These are phyloP conservation scores for Microcebus tavaratra DNA, from an alignment of 2,113 vertebrate species.

Conservation along the genomic window DNA sequence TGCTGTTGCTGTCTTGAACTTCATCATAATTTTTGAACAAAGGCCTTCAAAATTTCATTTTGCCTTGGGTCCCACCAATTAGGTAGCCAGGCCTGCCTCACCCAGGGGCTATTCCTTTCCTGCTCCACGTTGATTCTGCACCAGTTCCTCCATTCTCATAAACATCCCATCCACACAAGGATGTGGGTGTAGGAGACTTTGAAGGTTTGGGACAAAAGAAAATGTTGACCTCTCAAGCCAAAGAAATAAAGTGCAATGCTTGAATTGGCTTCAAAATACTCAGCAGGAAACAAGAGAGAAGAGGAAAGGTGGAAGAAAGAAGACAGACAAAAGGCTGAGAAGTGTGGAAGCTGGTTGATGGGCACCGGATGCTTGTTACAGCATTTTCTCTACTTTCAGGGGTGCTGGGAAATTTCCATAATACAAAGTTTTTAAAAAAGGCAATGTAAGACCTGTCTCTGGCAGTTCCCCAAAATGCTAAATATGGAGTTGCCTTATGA, in stretches of 20 bases:
- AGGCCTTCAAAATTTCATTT: background rate
- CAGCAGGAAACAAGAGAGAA: background rate
- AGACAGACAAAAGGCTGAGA: background rate
- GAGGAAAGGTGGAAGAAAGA: background rate
- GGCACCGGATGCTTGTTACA: rapidly evolving
- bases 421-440: background rate
- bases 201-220: background rate
- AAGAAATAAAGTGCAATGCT: background rate
- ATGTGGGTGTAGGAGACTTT: background rate
- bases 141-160: background rate
- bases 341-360: background rate
- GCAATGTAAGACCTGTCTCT: background rate
- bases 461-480: background rate
- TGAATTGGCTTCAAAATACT: background rate
- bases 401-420: background rate
- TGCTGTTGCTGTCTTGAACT: background rate
- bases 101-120: background rate
- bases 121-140: background rate
- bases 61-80: background rate
- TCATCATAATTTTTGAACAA: background rate
- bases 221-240: background rate
- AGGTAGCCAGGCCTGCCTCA: background rate
- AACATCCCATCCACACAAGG: background rate
- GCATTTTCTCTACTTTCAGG: background rate
- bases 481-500: background rate